Percentiles rank a stretch among this genome's conserved stretches.
phyloP scores from a whole-genome alignment of 2,113 vertebrate genomes.

The Anarhynchus alexandrinus region DNA sequence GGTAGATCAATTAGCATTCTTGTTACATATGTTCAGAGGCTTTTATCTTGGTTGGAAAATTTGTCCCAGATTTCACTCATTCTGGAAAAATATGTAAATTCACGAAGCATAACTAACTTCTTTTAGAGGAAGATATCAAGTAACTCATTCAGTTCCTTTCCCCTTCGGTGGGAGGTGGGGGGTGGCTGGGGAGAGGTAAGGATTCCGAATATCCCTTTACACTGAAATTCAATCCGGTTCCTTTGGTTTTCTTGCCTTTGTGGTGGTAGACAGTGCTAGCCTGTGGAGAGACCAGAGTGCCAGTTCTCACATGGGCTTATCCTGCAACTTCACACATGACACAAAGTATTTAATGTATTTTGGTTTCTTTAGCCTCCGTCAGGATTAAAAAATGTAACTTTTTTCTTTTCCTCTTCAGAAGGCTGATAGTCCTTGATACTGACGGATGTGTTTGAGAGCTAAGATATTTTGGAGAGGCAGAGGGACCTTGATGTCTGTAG shows the following conservation, averaged over 20 bases:
- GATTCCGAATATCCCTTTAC: background rate
- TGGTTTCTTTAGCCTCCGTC: background rate
- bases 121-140: background rate
- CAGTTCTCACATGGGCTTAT: background rate
- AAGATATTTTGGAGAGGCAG: background rate
- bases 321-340: background rate
- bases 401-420: background rate
- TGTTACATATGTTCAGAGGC: background rate
- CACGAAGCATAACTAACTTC: background rate
- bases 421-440: background rate
- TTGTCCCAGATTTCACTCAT: background rate
- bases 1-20: background rate
- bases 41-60: background rate
- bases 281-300: background rate
- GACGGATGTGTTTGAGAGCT: background rate
- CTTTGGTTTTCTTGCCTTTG: background rate
- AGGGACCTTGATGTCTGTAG: background rate
- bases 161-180: background rate
- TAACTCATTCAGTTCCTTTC: background rate
- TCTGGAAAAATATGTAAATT: background rate
- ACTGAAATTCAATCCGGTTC: background rate
- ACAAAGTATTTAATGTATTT: background rate
- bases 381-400: background rate
- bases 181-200: background rate
- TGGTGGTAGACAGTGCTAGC: background rate